These are phyloP conservation scores for Pycnonotus jocosus DNA, from an alignment of 2,113 vertebrate genomes.

Conservation along the genomic window DNA sequence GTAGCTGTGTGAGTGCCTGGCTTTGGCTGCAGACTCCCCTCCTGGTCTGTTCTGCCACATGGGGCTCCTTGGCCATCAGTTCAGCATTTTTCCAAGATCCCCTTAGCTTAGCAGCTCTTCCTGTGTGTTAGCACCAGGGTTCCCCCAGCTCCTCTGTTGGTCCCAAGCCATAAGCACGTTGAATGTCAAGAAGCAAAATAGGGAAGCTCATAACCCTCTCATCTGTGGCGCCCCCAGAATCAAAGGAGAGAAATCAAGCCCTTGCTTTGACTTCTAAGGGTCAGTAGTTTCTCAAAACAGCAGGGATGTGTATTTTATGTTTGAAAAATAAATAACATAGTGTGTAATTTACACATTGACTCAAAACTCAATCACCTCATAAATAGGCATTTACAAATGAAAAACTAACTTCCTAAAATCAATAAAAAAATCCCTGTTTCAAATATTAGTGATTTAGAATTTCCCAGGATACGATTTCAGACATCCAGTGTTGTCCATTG, in stretches of 20 bases:
- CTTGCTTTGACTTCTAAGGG: background rate
- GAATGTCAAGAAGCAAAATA: background rate
- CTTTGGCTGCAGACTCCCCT: background rate
- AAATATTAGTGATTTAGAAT: background rate
- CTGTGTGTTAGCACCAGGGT: rapidly evolving
- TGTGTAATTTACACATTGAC: background rate
- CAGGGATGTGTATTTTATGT: background rate
- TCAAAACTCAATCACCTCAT: background rate
- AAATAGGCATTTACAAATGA: background rate
- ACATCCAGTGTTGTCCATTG: background rate
- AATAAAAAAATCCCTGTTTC: background rate
- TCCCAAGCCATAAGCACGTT: background rate
- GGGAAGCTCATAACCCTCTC: background rate
- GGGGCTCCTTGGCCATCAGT: background rate
- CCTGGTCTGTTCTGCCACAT: background rate
- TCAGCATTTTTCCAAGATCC: background rate
- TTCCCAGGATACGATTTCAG: conserved; percentile 13
- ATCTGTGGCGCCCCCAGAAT: background rate
- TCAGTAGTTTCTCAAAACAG: conserved; percentile 21
- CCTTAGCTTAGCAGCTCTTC: background rate
- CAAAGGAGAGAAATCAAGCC: background rate
- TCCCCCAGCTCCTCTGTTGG: background rate
- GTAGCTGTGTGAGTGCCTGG: background rate
- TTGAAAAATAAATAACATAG: conserved; percentile 9
- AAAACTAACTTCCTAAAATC: conserved; percentile 1